Evolutionary conservation across 2,797 vertebrate species (phyloP).

Genomic region (Taenioides sp.): DNA sequence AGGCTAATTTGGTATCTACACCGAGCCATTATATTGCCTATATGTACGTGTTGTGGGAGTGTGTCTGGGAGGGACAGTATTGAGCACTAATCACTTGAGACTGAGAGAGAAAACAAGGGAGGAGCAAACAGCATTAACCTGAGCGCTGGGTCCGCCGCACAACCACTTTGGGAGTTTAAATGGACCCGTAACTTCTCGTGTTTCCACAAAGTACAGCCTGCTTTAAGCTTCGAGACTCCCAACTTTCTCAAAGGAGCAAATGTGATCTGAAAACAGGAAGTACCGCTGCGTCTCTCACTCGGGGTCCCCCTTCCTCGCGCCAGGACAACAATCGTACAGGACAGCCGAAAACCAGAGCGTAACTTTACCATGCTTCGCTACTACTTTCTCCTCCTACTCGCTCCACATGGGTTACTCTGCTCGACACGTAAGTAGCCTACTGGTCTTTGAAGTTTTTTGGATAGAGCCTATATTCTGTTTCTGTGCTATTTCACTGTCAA

Average conservation of each 20-base stretch:
- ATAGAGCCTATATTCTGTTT: neutral
- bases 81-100: slow-evolving; percentile 55
- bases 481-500: slow-evolving; percentile 2
- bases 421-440: slow-evolving; percentile 69
- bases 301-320: slow-evolving; percentile 5
- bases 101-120: slow-evolving; percentile 76
- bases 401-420: slow-evolving; percentile 59
- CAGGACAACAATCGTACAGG: slow-evolving; percentile 15
- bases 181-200: slow-evolving; percentile 29
- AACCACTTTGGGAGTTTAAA: slow-evolving; percentile 46
- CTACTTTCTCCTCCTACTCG: slow-evolving; percentile 53
- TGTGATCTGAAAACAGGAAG: slow-evolving; percentile 24
- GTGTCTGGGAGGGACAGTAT: slow-evolving; percentile 40
- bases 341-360: slow-evolving; percentile 1
- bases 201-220: slow-evolving; percentile 16
- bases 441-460: slow-evolving; percentile 10
- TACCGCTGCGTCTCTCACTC: slow-evolving; percentile 11
- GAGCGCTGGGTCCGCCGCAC: slow-evolving; percentile 71
- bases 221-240: neutral
- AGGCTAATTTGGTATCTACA: neutral
- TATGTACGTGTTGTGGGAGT: slow-evolving; percentile 13
- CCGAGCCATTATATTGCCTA: neutral
- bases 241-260: slow-evolving; percentile 16
- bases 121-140: slow-evolving; percentile 79
- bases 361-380: slow-evolving; percentile 54